A percentile compares a stretch with the other conserved stretches of the same genome.
These are phyloP conservation scores for Spicauda simplicius DNA, from an alignment of 2,888 invertebrate genomes.

Conservation along the genomic window DNA sequence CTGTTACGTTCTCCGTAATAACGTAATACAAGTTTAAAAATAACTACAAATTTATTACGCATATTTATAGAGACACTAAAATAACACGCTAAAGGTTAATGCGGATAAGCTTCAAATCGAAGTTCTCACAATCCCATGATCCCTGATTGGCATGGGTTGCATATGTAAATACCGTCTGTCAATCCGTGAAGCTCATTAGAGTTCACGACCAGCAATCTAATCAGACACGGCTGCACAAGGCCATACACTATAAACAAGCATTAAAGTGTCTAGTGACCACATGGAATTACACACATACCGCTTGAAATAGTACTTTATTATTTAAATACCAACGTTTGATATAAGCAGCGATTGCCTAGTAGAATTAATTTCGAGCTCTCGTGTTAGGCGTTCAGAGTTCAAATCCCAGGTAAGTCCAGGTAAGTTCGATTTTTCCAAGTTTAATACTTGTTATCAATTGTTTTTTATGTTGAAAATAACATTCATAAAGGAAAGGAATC, in stretches of 20 bases:
- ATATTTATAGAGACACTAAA: neutral
- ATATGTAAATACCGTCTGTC: conserved; percentile 41
- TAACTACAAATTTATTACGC: neutral
- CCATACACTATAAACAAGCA: conserved; percentile 53
- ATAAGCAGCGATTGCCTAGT: too few relatives aligned
- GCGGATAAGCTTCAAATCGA: conserved; percentile 34
- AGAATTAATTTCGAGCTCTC: too few relatives aligned
- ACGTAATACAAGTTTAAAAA: neutral
- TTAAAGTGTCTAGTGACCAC: conserved; percentile 51
- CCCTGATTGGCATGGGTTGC: conserved; percentile 36
- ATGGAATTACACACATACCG: conserved; percentile 45
- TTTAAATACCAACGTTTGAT: conserved; percentile 62
- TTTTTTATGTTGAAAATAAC: too few relatives aligned
- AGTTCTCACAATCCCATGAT: conserved; percentile 41
- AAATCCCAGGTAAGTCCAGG: too few relatives aligned
- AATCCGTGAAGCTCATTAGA: conserved; percentile 41
- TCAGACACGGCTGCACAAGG: conserved; percentile 48
- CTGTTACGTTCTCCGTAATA: neutral
- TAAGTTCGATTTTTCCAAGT: too few relatives aligned
- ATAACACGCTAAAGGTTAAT: conserved; percentile 40
- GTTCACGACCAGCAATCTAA: conserved; percentile 51
- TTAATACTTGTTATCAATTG: too few relatives aligned
- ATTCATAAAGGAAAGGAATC: too few relatives aligned
- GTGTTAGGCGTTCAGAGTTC: neutral
- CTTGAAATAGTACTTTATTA: conserved; percentile 58